Evolutionary conservation across 2,888 invertebrate genomes (phyloP).

Genomic region (Erpobdella octoculata): DNA sequence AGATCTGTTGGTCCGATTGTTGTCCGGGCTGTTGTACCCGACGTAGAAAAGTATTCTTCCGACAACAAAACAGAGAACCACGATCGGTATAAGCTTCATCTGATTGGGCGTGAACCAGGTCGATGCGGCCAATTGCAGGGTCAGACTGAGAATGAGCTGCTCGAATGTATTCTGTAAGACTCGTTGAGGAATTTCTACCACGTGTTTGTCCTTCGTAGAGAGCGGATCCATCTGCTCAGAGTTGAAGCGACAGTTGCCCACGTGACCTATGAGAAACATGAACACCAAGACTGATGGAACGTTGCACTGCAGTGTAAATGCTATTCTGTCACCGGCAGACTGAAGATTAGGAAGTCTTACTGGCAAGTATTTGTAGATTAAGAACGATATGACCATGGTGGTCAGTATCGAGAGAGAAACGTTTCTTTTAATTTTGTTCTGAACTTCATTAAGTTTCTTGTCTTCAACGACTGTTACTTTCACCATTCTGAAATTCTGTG

Average conservation of each 20-base stretch:
- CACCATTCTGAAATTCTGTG: background rate
- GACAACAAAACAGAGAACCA: constrained; percentile 35
- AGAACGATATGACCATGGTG: background rate
- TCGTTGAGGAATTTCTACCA: constrained; percentile 29
- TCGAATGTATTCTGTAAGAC: constrained; percentile 38
- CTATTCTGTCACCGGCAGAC: constrained; percentile 30
- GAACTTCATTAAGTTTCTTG: background rate
- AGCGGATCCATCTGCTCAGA: constrained; percentile 38
- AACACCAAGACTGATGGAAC: constrained; percentile 32
- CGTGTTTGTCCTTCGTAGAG: constrained; percentile 34
- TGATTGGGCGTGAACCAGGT: constrained; percentile 33
- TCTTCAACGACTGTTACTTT: background rate
- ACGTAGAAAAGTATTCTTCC: constrained; percentile 37
- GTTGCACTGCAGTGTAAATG: constrained; percentile 38
- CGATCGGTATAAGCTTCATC: constrained; percentile 36
- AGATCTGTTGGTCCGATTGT: constrained; percentile 29
- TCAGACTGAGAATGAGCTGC: constrained; percentile 35
- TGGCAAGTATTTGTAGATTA: background rate
- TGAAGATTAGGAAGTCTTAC: background rate
- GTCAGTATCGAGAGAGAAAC: background rate
- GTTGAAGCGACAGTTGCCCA: constrained; percentile 30
- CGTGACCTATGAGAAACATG: constrained; percentile 29
- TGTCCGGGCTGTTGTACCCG: constrained; percentile 34
- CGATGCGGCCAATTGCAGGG: constrained; percentile 36
- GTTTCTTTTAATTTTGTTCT: background rate